Evolutionary conservation across 2,797 vertebrate genomes (phyloP).

Genomic region (Hoplostethus atlanticus): DNA sequence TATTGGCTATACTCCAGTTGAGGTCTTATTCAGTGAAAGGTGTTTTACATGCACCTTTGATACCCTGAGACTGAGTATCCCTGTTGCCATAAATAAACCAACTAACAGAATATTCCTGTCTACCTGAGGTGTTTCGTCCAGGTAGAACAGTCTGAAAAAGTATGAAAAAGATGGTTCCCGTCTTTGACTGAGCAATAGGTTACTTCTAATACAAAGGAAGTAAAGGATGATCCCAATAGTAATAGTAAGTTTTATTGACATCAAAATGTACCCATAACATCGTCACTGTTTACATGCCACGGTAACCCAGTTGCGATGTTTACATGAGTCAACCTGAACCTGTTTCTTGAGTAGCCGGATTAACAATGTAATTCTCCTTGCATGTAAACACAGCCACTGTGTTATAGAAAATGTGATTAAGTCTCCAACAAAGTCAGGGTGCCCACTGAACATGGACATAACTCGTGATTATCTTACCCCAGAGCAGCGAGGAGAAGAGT

Average conservation of each 20-base stretch:
- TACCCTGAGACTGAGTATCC: constrained; percentile 4
- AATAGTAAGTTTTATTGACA: no score
- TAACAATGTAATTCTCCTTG: no score
- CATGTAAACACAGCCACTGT: not conserved
- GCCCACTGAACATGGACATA: constrained; percentile 25
- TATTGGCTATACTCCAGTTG: not conserved
- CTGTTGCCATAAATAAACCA: constrained; percentile 21
- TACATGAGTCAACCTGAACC: constrained; percentile 1
- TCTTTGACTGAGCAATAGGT: constrained; percentile 11
- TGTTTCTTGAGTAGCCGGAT: not conserved
- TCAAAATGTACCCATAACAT: no score
- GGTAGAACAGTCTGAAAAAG: not conserved
- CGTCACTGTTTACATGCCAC: no score
- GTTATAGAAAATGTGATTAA: not conserved
- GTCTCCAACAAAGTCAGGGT: not conserved
- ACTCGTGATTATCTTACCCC: constrained; percentile 76
- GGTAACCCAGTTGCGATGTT: not conserved
- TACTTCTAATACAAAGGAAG: not conserved
- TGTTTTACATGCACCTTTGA: constrained; percentile 21
- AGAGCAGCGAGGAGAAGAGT: constrained; percentile 70
- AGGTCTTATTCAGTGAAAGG: constrained; percentile 7
- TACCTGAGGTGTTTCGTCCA: constrained; percentile 14
- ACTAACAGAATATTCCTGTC: constrained; percentile 25
- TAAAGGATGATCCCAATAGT: not conserved
- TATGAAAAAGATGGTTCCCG: not conserved